phyloP scores from a whole-genome alignment of 2,888 invertebrate species.

The Drosophila helvetica region DNA sequence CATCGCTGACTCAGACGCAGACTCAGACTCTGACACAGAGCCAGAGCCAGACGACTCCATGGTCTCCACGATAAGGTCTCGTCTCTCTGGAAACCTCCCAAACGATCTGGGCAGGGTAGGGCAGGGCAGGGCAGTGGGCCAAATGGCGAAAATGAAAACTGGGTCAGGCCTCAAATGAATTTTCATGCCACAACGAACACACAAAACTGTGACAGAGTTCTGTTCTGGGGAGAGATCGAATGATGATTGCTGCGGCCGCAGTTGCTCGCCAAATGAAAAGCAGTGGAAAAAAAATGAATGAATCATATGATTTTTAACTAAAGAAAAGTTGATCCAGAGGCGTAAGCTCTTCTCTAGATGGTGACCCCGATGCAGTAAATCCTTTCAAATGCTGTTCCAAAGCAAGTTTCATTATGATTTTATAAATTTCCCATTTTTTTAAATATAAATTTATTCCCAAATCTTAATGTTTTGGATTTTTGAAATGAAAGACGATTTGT shows the following conservation, averaged over 20 bases:
- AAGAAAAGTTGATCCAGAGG: too few species aligned
- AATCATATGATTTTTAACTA: background rate
- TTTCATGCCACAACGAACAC: constrained; percentile 44
- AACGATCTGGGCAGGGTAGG: constrained; percentile 6
- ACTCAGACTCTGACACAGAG: too few species aligned
- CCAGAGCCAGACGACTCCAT: constrained; percentile 1
- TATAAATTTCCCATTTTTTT: too few species aligned
- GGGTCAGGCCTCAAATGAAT: constrained; percentile 66
- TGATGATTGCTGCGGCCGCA: background rate
- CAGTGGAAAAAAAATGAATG: constrained; percentile 20
- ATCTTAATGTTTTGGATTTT: too few species aligned
- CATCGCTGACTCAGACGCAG: constrained; percentile 44
- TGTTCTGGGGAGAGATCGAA: constrained; percentile 27
- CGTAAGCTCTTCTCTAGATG: too few species aligned
- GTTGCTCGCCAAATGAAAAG: background rate
- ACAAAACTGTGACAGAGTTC: constrained; percentile 21
- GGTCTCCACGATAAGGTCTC: background rate
- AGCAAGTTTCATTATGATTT: too few species aligned
- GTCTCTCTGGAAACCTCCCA: background rate
- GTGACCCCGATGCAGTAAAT: background rate
- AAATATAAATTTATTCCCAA: too few species aligned
- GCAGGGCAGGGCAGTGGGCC: constrained; percentile 54
- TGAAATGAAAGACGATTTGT: too few species aligned
- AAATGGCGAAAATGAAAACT: constrained; percentile 34
- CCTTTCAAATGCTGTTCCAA: background rate